These are phyloP conservation scores for Gortyna flavago DNA, from an alignment of 2,888 invertebrate genomes.

Conservation along the genomic window DNA sequence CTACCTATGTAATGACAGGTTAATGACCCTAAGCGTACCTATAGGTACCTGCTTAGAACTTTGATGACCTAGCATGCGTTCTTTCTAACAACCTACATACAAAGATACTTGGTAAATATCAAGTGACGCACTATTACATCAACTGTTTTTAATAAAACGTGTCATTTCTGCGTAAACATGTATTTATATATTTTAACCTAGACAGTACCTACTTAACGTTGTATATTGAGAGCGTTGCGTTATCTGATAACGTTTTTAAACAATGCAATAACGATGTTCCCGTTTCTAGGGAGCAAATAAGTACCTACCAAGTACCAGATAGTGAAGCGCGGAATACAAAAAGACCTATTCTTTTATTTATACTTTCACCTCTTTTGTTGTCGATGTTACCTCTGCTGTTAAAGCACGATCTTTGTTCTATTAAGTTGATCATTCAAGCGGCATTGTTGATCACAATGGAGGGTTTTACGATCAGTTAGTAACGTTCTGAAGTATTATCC, in stretches of 20 bases:
- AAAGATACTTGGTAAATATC: slow-evolving; percentile 24
- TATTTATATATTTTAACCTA: slow-evolving; percentile 34
- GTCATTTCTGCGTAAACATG: slow-evolving; percentile 28
- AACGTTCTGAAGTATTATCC: slow-evolving; percentile 61
- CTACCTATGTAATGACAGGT: slow-evolving; percentile 18
- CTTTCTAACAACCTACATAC: slow-evolving; percentile 9
- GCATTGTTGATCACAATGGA: slow-evolving; percentile 25
- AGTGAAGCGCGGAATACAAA: slow-evolving; percentile 41
- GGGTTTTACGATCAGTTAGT: slow-evolving; percentile 33
- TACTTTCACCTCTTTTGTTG: slow-evolving; percentile 45
- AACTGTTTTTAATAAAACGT: slow-evolving; percentile 32
- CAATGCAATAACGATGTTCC: slow-evolving; percentile 44
- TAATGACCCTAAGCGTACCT: slow-evolving; percentile 15
- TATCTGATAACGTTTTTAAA: slow-evolving; percentile 49
- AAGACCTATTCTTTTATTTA: slow-evolving; percentile 18
- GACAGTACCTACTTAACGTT: too few relatives aligned
- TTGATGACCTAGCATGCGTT: slow-evolving; percentile 13
- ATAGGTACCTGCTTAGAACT: neutral
- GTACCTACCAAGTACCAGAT: neutral
- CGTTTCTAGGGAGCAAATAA: slow-evolving; percentile 32
- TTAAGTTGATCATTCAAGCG: slow-evolving; percentile 1
- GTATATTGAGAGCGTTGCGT: slow-evolving; percentile 45
- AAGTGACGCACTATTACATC: slow-evolving; percentile 27
- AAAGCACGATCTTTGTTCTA: slow-evolving; percentile 1
- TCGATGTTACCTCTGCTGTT: slow-evolving; percentile 10